Base-by-base conservation (phyloP, 2,888 invertebrate genomes). In the Calliphora vomitoria region DNA sequence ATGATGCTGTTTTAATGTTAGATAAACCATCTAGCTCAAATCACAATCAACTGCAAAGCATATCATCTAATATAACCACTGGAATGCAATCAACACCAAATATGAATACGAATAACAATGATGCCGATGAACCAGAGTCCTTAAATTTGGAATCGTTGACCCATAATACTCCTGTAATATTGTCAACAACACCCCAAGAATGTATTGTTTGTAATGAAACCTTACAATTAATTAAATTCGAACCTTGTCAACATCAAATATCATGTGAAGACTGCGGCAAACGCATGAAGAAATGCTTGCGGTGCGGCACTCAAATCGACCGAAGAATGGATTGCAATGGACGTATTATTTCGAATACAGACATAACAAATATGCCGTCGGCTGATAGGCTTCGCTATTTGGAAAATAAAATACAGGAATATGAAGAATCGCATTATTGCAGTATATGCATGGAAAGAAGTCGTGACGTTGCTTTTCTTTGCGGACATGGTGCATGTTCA, bases 381-480 rank as follows among this genome's bases (percentile, higher is more conserved):
- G 95, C 95, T 0, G 96, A 96, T 92, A 94, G 96, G 64, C 93
- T 96, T 92, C 94, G 95, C 3, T 94, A 94, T 91, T 93, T 97
- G 79, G 97, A 97, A 92, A 96, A 96, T 89, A 96, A 97, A 93
- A 96, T 98, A 86, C 96, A 96, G 62, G 97, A 98, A 93, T 96
- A 98, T 89, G 98, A 98, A 92, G 98, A 98, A 91, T 96, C 97
- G 20, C 96, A 97, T 91, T 96, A 96, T 92, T 98, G 98, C 91
- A 96, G 97, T 80, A 98, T 98, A 90, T 98, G 98, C 92, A 97
- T 98, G 97, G 98, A 98, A 91, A 94, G 97, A 50, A 95, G 96
- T 86, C 94, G 96, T 53, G 97, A 97, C 91, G 96, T 97, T 25
- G 97, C 96, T 31, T 98, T 98, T 93, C 94, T 97, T n/a, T 98